These are phyloP conservation scores for Rhynchotus rufescens DNA, from an alignment of 2,797 vertebrate genomes.

Conservation along the genomic window DNA sequence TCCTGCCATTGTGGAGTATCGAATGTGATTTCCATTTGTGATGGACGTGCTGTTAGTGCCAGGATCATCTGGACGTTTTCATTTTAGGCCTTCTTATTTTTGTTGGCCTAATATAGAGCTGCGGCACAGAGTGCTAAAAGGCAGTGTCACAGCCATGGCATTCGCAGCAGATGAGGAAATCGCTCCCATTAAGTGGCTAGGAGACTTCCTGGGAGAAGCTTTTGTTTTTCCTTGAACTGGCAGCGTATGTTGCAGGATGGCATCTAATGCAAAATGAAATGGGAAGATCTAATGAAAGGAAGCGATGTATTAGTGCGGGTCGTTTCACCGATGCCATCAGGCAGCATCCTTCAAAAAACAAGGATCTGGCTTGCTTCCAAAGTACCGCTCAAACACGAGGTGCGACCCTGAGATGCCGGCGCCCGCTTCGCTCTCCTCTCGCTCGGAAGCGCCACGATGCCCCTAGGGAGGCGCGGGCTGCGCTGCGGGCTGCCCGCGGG, in stretches of 20 bases:
- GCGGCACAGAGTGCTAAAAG: not conserved
- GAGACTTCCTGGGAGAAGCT: not conserved
- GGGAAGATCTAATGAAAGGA: not conserved
- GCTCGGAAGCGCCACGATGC: not conserved
- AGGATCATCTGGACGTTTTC: slow-evolving; percentile 57
- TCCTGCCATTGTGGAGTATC: slow-evolving; percentile 67
- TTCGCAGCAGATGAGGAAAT: not conserved
- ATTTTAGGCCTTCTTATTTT: slow-evolving; percentile 41
- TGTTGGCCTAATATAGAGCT: slow-evolving; percentile 29
- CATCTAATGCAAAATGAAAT: not conserved
- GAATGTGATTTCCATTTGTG: slow-evolving; percentile 69
- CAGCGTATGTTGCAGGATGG: not conserved
- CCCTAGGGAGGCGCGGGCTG: fast-evolving
- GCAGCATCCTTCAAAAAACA: slow-evolving; percentile 4
- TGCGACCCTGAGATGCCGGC: not conserved
- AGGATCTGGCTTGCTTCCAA: not conserved
- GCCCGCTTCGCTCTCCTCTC: fast-evolving
- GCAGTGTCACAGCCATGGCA: not conserved
- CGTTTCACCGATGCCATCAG: not conserved
- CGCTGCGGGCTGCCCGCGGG: not conserved
- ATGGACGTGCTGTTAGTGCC: slow-evolving; percentile 49
- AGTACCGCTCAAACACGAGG: not conserved
- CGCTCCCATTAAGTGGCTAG: not conserved
- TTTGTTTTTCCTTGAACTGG: not conserved
- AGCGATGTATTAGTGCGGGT: not conserved